Evolutionary conservation across 2,888 invertebrate genomes (phyloP).

Genomic region (Drosophila parthenogenetica): DNA sequence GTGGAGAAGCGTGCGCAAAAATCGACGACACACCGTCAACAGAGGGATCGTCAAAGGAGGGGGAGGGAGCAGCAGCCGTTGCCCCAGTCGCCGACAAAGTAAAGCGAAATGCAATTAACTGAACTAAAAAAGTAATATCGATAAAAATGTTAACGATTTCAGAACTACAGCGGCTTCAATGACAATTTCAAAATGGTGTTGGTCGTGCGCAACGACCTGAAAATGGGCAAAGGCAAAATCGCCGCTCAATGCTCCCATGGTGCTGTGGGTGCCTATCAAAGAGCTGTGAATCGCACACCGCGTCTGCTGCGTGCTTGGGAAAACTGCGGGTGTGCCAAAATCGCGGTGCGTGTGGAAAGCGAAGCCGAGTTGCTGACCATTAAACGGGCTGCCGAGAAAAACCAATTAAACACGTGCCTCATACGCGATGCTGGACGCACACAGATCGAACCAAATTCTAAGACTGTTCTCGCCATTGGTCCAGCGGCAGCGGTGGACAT

Average conservation of each 20-base stretch:
- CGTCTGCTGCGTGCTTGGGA: constrained; percentile 87
- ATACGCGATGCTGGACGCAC: constrained; percentile 97
- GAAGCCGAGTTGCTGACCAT: constrained; percentile 90
- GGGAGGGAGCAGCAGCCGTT: constrained; percentile 38
- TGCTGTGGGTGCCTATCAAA: constrained; percentile 94
- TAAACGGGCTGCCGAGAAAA: constrained; percentile 88
- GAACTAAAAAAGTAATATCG: background rate
- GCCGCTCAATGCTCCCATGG: constrained; percentile 98
- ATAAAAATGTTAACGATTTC: background rate
- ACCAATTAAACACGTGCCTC: constrained; percentile 90
- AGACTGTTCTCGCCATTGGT: constrained; percentile 96
- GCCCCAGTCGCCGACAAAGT: constrained; percentile 64
- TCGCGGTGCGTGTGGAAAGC: constrained; percentile 92
- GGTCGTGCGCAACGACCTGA: constrained; percentile 94
- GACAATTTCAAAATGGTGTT: constrained; percentile 92
- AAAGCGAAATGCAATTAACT: constrained; percentile 12
- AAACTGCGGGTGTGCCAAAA: constrained; percentile 92
- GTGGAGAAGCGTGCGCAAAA: constrained; percentile 70
- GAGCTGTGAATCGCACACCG: constrained; percentile 88
- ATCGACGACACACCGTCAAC: constrained; percentile 43
- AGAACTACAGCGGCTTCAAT: constrained; percentile 79
- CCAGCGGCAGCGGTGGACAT: constrained; percentile 92
- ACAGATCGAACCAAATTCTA: constrained; percentile 94
- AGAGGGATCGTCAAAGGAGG: constrained; percentile 29
- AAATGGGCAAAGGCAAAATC: constrained; percentile 98